Evolutionary conservation across 1,140 invertebrate species (phyloP), one percentile per base, ranked within the genome.

Genomic region (Aphelinus atriplicis): DNA sequence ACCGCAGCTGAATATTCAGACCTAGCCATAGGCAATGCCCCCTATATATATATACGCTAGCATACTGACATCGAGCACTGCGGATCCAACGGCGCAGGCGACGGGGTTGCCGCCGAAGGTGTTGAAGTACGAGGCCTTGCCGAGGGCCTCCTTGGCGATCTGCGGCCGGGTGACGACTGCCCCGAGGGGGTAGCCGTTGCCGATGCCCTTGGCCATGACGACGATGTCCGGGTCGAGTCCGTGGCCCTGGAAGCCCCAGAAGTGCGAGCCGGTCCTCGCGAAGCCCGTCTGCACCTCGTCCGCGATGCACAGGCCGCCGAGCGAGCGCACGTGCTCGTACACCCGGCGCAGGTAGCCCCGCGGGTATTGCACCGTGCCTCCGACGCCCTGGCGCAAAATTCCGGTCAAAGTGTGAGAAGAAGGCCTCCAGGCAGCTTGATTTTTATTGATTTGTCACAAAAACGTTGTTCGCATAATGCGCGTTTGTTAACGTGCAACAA

Each of bases 241-340:
- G 84, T 99, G 96, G 1, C 85, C 88, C 85, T 98, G 89, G 87
- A 99, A 99, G 1, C 96, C 97, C 98, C 98, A 99, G 87, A 94
- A 99, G 81, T 96, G 90, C 62, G 95, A 94, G 0, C 98, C 98
- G 0, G 96, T 96, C 76, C 98, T 89, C 1, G 96, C 98, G 87
- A 99, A 98, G 9, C 98, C 97, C 47, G 96, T 97, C 89, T 99
- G 97, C 1, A 98, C 95, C 89, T 99, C 97, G 88, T 99, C 98
- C 4, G 95, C 91, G 73, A 99, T 93, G 81, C 93, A 97, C 1
- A 99, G 70, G 7, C 97, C 97, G 47, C 96, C 97, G 81, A 93
- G 90, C 50, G 91, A 88, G 64, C 92, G 92, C 0, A 98, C 90
- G 47, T 95, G 80, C n/a, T 95, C 91, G 81, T 93, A 94, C 0